Conservation (phyloP, 1,140 invertebrate species). For the Catajapyx aquilonaris region DNA sequence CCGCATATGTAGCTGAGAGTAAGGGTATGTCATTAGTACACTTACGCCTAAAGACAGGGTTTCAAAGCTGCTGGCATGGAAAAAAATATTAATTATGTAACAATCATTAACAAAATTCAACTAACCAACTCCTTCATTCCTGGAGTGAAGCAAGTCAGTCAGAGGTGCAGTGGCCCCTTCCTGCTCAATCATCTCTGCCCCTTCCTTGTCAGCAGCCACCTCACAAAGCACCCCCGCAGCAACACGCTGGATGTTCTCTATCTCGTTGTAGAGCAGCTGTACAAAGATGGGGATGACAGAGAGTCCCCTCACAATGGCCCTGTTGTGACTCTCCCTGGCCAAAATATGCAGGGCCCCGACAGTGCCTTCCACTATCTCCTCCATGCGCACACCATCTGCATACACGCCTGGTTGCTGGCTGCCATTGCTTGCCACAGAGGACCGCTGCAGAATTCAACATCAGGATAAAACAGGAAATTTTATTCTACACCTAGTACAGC, state of each 20-base stretch:
- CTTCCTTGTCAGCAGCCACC: slow-evolving; percentile 86
- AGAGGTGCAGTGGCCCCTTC: slow-evolving; percentile 89
- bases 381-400: slow-evolving; percentile 92
- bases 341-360: slow-evolving; percentile 93
- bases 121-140: slow-evolving; percentile 61
- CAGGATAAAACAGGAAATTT: too few relatives aligned
- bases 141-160: slow-evolving; percentile 83
- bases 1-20: slow-evolving; percentile 92
- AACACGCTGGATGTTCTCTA: slow-evolving; percentile 93
- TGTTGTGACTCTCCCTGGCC: slow-evolving; percentile 78
- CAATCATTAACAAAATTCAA: too few relatives aligned
- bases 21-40: too few relatives aligned
- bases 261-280: slow-evolving; percentile 82
- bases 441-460: slow-evolving; percentile 40
- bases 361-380: slow-evolving; percentile 93
- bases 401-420: slow-evolving; percentile 42
- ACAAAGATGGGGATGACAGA: slow-evolving; percentile 90
- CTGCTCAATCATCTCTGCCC: slow-evolving; percentile 89
- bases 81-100: too few relatives aligned
- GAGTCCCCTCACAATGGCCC: slow-evolving; percentile 74
- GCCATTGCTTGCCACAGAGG: slow-evolving; percentile 49
- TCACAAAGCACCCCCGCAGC: slow-evolving; percentile 92
- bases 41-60: too few relatives aligned
- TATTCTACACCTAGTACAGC: too few relatives aligned
- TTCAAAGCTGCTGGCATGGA: too few relatives aligned